phyloP scores from a whole-genome alignment of 2,113 vertebrate genomes.

The Cygnus atratus region DNA sequence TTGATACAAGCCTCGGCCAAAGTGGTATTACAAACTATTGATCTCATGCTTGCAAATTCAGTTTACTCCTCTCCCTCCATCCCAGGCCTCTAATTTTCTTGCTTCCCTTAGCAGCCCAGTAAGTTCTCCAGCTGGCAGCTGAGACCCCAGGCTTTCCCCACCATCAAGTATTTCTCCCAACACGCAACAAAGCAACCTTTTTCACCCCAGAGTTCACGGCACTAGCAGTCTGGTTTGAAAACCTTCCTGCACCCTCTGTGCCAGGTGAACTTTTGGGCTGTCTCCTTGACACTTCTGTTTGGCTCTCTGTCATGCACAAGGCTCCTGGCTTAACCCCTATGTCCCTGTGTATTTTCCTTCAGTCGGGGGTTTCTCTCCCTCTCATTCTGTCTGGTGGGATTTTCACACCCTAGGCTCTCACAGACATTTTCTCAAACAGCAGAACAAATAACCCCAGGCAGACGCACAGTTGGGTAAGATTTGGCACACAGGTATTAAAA shows the following conservation, averaged over 20 bases:
- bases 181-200: background rate
- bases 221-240: background rate
- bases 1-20: conserved; percentile 2
- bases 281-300: background rate
- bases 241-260: background rate
- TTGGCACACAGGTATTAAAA: background rate
- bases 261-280: background rate
- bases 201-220: background rate
- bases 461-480: background rate
- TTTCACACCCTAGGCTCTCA: background rate
- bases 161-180: background rate
- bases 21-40: background rate
- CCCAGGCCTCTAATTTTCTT: background rate
- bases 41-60: conserved; percentile 30
- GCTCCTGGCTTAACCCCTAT: background rate
- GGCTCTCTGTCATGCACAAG: background rate
- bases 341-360: background rate
- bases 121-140: background rate
- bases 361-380: background rate
- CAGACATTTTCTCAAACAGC: background rate
- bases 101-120: background rate
- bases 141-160: background rate
- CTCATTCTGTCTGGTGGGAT: background rate
- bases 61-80: background rate
- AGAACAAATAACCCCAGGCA: background rate